phyloP scores from a whole-genome alignment of 2,113 vertebrate species.

The Solea solea region DNA sequence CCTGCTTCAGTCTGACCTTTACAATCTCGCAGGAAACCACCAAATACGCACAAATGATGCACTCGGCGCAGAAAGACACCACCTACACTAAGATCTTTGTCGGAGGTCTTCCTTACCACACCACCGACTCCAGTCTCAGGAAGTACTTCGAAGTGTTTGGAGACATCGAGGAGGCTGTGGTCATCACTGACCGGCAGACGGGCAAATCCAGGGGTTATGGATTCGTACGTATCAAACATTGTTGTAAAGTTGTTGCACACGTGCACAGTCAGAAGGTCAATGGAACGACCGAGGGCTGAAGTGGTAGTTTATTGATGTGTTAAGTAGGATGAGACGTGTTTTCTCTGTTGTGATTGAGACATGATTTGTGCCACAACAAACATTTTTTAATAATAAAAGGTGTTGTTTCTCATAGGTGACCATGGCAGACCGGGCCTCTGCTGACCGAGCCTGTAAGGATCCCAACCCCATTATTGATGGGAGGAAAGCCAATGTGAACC shows the following conservation, averaged over 20 bases:
- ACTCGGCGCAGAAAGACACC: constrained; percentile 98
- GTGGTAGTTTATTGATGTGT: not conserved
- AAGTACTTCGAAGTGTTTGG: constrained; percentile 98
- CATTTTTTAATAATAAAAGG: constrained; percentile 1
- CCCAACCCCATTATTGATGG: constrained; percentile 99
- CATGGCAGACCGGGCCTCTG: constrained; percentile 94
- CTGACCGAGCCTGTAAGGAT: constrained; percentile 95
- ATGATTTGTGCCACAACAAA: not conserved
- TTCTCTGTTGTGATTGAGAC: not conserved
- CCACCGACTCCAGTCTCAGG: constrained; percentile 95
- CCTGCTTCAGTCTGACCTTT: not conserved
- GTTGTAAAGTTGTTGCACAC: constrained; percentile 15
- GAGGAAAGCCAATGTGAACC: constrained; percentile 96
- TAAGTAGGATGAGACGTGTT: not conserved
- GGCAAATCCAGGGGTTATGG: constrained; percentile 97
- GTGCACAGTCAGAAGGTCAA: constrained; percentile 1
- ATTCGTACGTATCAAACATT: constrained; percentile 89
- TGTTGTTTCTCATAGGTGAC: constrained; percentile 86
- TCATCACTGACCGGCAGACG: constrained; percentile 97
- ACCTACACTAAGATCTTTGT: constrained; percentile 99
- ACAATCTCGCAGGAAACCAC: constrained; percentile 9
- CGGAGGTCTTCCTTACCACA: constrained; percentile 96
- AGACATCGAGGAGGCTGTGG: constrained; percentile 97
- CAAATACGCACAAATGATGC: constrained; percentile 78
- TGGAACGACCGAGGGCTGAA: not conserved